A percentile compares a stretch with the other conserved stretches of the same genome.
These are phyloP conservation scores for Neuroscelio doddi DNA, from an alignment of 2,888 invertebrate species.

Conservation along the genomic window DNA sequence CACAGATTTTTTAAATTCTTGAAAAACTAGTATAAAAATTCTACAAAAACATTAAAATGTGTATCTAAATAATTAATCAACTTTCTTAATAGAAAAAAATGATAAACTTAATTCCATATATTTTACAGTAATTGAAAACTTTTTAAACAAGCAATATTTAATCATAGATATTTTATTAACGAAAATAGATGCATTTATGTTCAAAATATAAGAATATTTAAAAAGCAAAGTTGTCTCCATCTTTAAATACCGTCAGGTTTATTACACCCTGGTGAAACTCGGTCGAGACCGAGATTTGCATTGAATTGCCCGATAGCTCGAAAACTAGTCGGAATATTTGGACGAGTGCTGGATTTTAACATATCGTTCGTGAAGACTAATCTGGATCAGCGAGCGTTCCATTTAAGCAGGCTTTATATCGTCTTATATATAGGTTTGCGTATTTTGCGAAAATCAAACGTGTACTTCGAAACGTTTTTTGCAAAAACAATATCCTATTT, in stretches of 20 bases:
- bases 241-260: constrained; percentile 21
- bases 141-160: no score
- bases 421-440: constrained; percentile 18
- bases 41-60: no score
- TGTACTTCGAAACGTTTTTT: background rate
- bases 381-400: constrained; percentile 35
- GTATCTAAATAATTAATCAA: no score
- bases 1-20: no score
- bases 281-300: constrained; percentile 35
- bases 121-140: no score
- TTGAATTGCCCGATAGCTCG: constrained; percentile 29
- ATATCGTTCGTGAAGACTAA: constrained; percentile 29
- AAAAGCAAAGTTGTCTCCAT: constrained; percentile 14
- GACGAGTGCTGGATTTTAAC: constrained; percentile 34
- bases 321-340: constrained; percentile 34
- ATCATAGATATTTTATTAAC: no score
- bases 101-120: no score
- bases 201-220: constrained; percentile 11
- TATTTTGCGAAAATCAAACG: constrained; percentile 12
- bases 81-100: no score
- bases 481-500: background rate
- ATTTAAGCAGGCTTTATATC: constrained; percentile 19
- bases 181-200: constrained; percentile 4
- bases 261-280: constrained; percentile 33
- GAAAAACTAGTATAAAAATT: no score